phyloP scores from a whole-genome alignment of 2,888 invertebrate species.

The Cistogaster globosa region DNA sequence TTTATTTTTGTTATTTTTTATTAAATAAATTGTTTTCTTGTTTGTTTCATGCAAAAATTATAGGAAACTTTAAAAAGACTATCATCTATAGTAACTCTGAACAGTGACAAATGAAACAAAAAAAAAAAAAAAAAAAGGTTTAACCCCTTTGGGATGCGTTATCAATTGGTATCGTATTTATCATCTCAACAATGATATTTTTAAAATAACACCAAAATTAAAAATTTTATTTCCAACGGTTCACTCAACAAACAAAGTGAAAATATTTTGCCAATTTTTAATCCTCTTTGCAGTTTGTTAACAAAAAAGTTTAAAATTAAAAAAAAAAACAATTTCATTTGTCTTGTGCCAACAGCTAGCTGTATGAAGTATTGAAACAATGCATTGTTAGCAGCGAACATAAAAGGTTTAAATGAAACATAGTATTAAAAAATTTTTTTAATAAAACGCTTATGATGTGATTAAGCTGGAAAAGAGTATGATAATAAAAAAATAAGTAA shows the following conservation, averaged over 20 bases:
- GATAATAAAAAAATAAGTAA: too few species aligned
- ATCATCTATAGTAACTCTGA: too few species aligned
- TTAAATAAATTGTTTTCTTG: too few species aligned
- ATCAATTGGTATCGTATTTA: not conserved
- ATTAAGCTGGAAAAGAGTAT: too few species aligned
- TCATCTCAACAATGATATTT: slow-evolving; percentile 2
- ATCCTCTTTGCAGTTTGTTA: slow-evolving; percentile 30
- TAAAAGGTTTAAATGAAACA: too few species aligned
- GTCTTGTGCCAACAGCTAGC: not conserved
- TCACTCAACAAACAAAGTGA: not conserved
- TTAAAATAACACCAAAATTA: slow-evolving; percentile 21
- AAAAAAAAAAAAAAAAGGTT: too few species aligned
- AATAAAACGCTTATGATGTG: too few species aligned
- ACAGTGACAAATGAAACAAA: too few species aligned
- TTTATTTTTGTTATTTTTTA: too few species aligned
- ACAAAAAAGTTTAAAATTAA: not conserved
- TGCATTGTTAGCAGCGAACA: not conserved
- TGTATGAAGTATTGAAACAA: not conserved
- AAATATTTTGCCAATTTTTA: not conserved
- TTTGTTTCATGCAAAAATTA: too few species aligned
- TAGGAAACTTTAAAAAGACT: too few species aligned
- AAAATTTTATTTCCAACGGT: slow-evolving; percentile 9
- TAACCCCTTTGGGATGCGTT: not conserved
- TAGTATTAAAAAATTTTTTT: too few species aligned
- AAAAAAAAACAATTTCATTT: slow-evolving; percentile 14